Base-by-base conservation (phyloP, 2,113 vertebrate species). In the Argyrosomus japonicus region DNA sequence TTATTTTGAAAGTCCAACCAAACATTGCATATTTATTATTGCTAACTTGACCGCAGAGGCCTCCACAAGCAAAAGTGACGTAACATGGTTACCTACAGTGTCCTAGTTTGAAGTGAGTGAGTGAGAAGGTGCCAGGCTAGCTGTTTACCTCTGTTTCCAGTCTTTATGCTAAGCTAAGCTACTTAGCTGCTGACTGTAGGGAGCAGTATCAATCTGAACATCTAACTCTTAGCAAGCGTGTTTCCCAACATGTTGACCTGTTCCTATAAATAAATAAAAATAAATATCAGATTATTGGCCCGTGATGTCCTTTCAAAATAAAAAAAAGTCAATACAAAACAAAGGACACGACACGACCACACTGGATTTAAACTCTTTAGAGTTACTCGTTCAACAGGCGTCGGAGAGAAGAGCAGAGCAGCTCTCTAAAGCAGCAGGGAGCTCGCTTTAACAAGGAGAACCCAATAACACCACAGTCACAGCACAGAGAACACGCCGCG, bases 381-480 rank as follows among this genome's bases (percentile, higher is more conserved):
- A 6, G 6, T 36, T 36, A 7, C 36, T 36, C 32, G 32, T 7
- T 36, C 36, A 9, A 8, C 36, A 9, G 36, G 36, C 36, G 8
- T 40, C 36, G 9, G 62, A 75, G 56, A 18, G 65, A 25, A 56
- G 58, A 61, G 67, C 53, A 9, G 45, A 11, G 64, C 45, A 5
- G 4, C 53, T 23, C 27, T 36, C 2, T 23, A 10, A 72, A 81
- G 61, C 75, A 68, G 79, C 72, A 71, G 76, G 82, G 45, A 43
- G 36, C 53, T 14, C 17, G 57, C 60, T 82, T 81, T 75, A 76
- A 85, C 65, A 77, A 72, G 53, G 27, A 61, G 18, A 19, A 60
- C 9, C 36, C 71, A 60, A 18, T 57, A 21, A 68, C 47, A 32
- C 17, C 17, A 21, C 9, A 10, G 9, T 18, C 54, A 6, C 23